Percentiles rank a stretch among this genome's conserved stretches.
Conservation (phyloP, 2,797 vertebrate genomes). For the Tolypeutes matacus region DNA sequence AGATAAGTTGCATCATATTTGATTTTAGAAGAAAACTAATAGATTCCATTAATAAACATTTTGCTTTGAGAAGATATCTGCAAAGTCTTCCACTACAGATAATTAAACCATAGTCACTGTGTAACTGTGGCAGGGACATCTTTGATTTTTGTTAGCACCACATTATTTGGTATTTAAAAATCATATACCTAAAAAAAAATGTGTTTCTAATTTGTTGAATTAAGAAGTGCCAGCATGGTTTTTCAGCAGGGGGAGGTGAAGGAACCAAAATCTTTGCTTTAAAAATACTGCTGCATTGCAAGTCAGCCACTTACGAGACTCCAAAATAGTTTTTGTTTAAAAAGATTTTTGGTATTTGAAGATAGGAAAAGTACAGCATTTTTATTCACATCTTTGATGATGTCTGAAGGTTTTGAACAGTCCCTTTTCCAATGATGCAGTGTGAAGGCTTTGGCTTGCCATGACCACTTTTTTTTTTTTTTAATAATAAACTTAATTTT, state of each 20-base stretch:
- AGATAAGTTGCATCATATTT: constrained; percentile 9
- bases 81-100: neutral
- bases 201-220: constrained; percentile 33
- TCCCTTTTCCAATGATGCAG: accelerated
- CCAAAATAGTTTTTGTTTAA: neutral
- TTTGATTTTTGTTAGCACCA: constrained; percentile 12
- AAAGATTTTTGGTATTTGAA: neutral
- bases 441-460: neutral
- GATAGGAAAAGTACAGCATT: neutral
- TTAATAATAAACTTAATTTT: no score
- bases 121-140: neutral
- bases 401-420: accelerated
- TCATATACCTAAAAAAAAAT: neutral
- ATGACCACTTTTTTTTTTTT: neutral
- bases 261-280: neutral
- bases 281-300: neutral
- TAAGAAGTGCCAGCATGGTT: neutral
- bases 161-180: neutral
- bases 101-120: neutral
- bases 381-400: no score
- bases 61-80: constrained; percentile 26
- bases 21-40: constrained; percentile 32
- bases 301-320: neutral
- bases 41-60: constrained; percentile 41
- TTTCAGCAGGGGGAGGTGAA: neutral